These are phyloP conservation scores for Drosophila mulleri DNA, from an alignment of 2,888 invertebrate species.

Conservation along the genomic window DNA sequence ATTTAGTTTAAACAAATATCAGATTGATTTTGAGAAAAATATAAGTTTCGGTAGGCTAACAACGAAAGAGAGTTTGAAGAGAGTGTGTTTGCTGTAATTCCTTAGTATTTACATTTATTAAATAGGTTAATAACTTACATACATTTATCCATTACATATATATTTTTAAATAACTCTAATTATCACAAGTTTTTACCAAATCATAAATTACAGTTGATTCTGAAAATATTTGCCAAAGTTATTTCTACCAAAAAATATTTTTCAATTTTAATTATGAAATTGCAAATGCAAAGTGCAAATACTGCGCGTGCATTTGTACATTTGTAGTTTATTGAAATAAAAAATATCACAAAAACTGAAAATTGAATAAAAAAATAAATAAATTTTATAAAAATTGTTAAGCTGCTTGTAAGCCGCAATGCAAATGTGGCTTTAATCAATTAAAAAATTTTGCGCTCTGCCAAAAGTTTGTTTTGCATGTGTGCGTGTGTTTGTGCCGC, in stretches of 20 bases:
- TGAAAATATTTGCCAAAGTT: background rate
- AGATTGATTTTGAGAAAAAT: too few species aligned
- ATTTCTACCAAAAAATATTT: conserved; percentile 15
- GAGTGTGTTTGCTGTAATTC: background rate
- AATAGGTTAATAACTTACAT: background rate
- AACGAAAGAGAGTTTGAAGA: too few species aligned
- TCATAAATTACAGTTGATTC: background rate
- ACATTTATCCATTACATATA: background rate
- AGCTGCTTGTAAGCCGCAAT: conserved; percentile 76
- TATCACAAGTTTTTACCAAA: background rate
- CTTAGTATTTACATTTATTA: background rate
- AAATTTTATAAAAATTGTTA: conserved; percentile 51
- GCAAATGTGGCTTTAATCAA: conserved; percentile 82
- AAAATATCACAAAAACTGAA: conserved; percentile 8
- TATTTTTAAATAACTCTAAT: background rate
- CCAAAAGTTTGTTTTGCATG: conserved; percentile 48
- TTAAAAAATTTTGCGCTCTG: conserved; percentile 73
- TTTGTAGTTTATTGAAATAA: background rate
- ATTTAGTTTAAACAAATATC: too few species aligned
- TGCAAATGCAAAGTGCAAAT: conserved; percentile 43
- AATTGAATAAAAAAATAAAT: conserved; percentile 41
- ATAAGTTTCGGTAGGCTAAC: too few species aligned
- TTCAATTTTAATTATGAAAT: conserved; percentile 64
- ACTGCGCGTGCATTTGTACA: conserved; percentile 4
- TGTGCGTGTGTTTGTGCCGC: conserved; percentile 27